Percentiles rank a stretch among this genome's conserved stretches.
Conservation (phyloP, 2,113 vertebrate genomes). For the Colossoma macropomum region DNA sequence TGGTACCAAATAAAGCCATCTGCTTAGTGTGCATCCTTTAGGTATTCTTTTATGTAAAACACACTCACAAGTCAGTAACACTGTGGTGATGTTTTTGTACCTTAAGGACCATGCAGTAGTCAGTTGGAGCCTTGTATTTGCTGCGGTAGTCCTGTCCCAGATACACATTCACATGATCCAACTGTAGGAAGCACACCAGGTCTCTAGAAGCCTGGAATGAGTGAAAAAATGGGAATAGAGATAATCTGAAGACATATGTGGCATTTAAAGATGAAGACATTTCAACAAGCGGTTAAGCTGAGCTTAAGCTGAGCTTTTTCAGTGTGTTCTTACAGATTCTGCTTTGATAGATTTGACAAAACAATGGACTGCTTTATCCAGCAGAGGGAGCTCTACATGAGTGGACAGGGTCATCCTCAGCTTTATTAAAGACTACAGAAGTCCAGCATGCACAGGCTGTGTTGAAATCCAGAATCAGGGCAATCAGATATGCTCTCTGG, state of each 20-base stretch:
- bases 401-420: neutral
- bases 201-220: slow-evolving; percentile 82
- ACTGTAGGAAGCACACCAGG: slow-evolving; percentile 94
- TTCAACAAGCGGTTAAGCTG: neutral
- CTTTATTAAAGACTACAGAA: neutral
- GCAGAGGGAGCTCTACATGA: slow-evolving; percentile 19
- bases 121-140: slow-evolving; percentile 97
- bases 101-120: slow-evolving; percentile 96
- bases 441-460: neutral
- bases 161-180: slow-evolving; percentile 97
- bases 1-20: neutral
- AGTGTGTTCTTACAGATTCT: neutral
- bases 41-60: neutral
- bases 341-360: neutral
- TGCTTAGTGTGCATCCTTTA: neutral
- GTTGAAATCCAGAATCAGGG: neutral
- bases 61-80: neutral
- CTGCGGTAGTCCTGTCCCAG: slow-evolving; percentile 94
- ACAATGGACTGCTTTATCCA: neutral
- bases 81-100: slow-evolving; percentile 67
- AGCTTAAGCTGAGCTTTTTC: neutral
- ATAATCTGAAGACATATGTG: neutral
- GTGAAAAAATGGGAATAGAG: neutral
- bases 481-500: neutral
- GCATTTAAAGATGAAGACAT: neutral